Conservation (phyloP, 2,113 vertebrate species). For the Archocentrus centrarchus region DNA sequence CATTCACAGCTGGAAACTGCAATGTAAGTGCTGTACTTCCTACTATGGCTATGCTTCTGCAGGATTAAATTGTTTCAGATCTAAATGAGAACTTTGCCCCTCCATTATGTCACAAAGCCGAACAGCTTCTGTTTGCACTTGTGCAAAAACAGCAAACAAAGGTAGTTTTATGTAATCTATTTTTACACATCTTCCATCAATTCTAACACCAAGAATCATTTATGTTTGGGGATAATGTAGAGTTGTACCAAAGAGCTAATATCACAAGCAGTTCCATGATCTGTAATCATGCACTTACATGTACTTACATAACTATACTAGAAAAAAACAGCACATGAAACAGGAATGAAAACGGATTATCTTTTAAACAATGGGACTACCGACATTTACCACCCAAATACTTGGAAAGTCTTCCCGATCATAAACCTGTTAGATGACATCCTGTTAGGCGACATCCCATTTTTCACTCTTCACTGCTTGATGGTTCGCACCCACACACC, state of each 20-base stretch:
- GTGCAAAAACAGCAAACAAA: constrained; percentile 40
- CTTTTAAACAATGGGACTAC: not conserved
- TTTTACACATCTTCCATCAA: not conserved
- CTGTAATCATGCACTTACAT: not conserved
- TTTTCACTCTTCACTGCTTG: not conserved
- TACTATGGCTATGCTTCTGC: not conserved
- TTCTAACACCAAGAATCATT: not conserved
- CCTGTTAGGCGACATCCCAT: not conserved
- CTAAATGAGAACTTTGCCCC: not conserved
- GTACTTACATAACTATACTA: not conserved
- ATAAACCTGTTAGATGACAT: not conserved
- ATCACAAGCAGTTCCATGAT: not conserved
- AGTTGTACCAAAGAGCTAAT: not conserved
- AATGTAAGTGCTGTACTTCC: constrained; percentile 74
- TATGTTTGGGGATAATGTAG: not conserved
- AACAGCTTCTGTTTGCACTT: constrained; percentile 9
- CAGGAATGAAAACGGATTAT: not conserved
- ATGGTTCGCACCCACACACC: no score
- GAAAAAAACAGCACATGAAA: not conserved
- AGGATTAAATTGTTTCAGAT: not conserved
- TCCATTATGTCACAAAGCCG: no score
- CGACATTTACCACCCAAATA: not conserved
- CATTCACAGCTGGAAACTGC: constrained; percentile 82
- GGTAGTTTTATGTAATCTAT: constrained; percentile 22
- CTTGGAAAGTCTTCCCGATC: not conserved